These are phyloP conservation scores for Phylloscopus collybita DNA, from an alignment of 2,797 vertebrate genomes.

Conservation along the genomic window DNA sequence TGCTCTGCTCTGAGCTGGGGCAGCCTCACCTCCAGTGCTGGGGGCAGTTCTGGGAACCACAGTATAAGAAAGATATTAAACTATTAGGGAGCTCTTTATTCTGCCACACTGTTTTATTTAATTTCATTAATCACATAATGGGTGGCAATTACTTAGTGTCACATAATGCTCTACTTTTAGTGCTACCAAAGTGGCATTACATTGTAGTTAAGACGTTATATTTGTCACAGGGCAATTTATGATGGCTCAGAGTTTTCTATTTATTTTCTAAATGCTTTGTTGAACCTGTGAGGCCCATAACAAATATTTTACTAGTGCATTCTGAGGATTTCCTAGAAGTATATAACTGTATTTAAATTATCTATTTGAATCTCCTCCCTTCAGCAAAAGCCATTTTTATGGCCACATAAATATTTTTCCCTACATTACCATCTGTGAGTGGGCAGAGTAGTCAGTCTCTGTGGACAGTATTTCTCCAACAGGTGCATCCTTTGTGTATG, in stretches of 20 bases:
- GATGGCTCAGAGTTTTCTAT: neutral
- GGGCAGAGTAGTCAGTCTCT: neutral
- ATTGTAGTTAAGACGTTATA: neutral
- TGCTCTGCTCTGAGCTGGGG: neutral
- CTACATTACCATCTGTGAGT: neutral
- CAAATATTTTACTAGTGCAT: neutral
- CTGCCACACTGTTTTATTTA: neutral
- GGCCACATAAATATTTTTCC: neutral
- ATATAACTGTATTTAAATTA: neutral
- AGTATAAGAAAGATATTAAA: neutral
- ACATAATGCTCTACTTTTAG: neutral
- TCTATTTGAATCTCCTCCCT: neutral
- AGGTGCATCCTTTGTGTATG: neutral
- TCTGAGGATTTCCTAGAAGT: neutral
- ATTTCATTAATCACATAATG: neutral
- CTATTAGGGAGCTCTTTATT: neutral
- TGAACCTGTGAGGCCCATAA: neutral
- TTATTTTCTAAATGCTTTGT: constrained; percentile 6
- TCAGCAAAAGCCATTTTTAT: neutral
- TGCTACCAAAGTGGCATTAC: neutral
- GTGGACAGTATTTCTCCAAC: neutral
- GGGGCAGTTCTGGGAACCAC: neutral
- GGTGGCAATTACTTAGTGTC: neutral
- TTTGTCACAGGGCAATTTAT: neutral
- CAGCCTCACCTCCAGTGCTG: neutral